Base-by-base conservation (phyloP, 37 sponge, comb jelly and placozoan genomes). In the Mnemiopsis leidyi region DNA sequence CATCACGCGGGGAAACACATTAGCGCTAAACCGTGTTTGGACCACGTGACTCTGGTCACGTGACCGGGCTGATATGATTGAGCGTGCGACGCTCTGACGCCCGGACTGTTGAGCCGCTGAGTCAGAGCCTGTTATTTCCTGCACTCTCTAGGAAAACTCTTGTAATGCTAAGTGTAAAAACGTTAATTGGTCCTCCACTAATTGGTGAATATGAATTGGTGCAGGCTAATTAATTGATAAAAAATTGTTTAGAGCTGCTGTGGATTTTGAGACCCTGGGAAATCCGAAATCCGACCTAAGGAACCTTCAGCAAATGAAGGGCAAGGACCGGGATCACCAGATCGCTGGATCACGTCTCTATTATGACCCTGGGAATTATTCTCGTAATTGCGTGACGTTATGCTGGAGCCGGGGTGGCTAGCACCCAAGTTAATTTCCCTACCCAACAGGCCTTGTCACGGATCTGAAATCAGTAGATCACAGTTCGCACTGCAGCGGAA, bases 81-180 rank as follows among this genome's bases (percentile, higher is more conserved):
- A 77, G 79, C 79, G 79, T 77, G 79, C 79, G 79, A 77, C 79
- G 36, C 33, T 77, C 32, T 32, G 79, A 16, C 79, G 35, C 79
- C 79, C 61, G 61, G 13, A 48, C 61, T 48, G n/a, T n/a, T n/a
- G n/a, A n/a, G n/a, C n/a, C n/a, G n/a, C 61, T 48, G 9, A 18
- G 61, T 48, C 13, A 48, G 61, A 13, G 61, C 61, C 61, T 48
- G 61, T 48, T 48, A 48, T 48, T 48, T 48, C 61, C 61, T 48
- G 61, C 13, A 48, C 61, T 48, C 61, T 48, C 61, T 48, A 48
- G 61, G 61, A 48, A 48, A 48, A 48, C 61, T 48, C 61, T 48
- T 48, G 61, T 48, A 48, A 48, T 48, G 61, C 61, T 48, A 48
- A 48, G 61, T 48, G 61, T 48, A 48, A 48, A 48, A 48, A 48